Percentiles rank a stretch among this genome's conserved stretches.
These are phyloP conservation scores for Cyprinodon diabolis DNA, from an alignment of 2,797 vertebrate genomes.

Conservation along the genomic window DNA sequence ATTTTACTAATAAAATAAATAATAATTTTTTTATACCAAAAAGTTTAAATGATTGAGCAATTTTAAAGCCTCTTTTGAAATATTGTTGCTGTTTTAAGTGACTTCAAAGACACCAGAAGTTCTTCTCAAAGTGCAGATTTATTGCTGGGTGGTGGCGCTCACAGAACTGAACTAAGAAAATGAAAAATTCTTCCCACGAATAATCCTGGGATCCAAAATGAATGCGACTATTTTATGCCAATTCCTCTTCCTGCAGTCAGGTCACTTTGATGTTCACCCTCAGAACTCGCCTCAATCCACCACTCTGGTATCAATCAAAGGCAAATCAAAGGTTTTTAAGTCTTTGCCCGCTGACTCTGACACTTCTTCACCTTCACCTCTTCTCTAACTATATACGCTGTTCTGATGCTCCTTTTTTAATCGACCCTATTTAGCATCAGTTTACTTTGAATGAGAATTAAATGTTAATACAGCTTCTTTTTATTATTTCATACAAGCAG, in stretches of 20 bases:
- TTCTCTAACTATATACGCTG: neutral
- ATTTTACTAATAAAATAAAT: too few relatives aligned
- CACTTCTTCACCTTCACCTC: too few relatives aligned
- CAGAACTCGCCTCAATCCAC: neutral
- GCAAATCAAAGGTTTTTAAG: neutral
- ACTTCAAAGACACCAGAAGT: neutral
- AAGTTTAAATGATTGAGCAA: neutral
- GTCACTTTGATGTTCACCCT: neutral
- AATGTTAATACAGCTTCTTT: neutral
- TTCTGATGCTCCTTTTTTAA: neutral
- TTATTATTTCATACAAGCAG: neutral
- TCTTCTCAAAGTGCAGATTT: neutral
- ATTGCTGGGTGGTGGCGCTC: neutral
- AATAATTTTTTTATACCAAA: too few relatives aligned
- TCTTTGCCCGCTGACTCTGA: neutral
- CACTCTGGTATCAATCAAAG: neutral
- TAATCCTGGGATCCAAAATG: constrained; percentile 1
- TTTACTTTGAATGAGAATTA: neutral
- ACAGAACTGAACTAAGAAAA: neutral
- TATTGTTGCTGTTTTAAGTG: neutral
- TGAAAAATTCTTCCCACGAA: neutral
- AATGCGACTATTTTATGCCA: constrained; percentile 3
- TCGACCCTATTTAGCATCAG: neutral
- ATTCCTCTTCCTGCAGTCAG: neutral
- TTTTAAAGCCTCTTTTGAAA: neutral